Percentiles rank a stretch among this genome's conserved stretches.
Evolutionary conservation across 2,113 vertebrate genomes (phyloP).

Genomic region (Ceyx margarethae): DNA sequence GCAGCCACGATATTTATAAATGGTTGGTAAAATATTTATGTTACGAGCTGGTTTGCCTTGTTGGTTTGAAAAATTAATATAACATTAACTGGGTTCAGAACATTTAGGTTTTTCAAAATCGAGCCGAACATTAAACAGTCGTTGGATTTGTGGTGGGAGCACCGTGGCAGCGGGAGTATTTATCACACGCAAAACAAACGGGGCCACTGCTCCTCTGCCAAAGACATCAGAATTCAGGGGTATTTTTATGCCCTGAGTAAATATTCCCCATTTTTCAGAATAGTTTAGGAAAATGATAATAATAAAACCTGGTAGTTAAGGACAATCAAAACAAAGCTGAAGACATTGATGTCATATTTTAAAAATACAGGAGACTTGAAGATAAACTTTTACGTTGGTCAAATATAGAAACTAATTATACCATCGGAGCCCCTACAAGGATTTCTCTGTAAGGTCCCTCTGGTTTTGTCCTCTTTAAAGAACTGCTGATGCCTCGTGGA

Average conservation of each 20-base stretch:
- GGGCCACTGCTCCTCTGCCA: constrained; percentile 37
- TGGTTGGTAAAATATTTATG: constrained; percentile 69
- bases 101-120: constrained; percentile 34
- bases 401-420: constrained; percentile 60
- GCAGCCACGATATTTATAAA: constrained; percentile 62
- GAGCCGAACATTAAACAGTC: constrained; percentile 61
- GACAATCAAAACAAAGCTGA: constrained; percentile 41
- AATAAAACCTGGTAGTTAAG: constrained; percentile 48
- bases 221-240: constrained; percentile 37
- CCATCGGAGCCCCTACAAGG: neutral
- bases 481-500: constrained; percentile 34
- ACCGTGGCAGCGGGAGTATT: constrained; percentile 40
- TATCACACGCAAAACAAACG: constrained; percentile 49
- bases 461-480: constrained; percentile 52
- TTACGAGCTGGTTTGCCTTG: constrained; percentile 39
- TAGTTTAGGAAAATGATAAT: neutral
- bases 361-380: constrained; percentile 41
- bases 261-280: constrained; percentile 15
- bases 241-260: constrained; percentile 56
- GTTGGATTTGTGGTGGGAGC: constrained; percentile 36
- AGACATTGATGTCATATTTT: constrained; percentile 37
- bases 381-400: constrained; percentile 46
- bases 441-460: constrained; percentile 19
- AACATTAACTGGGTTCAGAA: constrained; percentile 35
- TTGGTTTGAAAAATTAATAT: constrained; percentile 66